A percentile compares a stretch with the other conserved stretches of the same genome.
These are phyloP conservation scores for Mesoclemmys tuberculata DNA, from an alignment of 2,113 vertebrate species.

Conservation along the genomic window DNA sequence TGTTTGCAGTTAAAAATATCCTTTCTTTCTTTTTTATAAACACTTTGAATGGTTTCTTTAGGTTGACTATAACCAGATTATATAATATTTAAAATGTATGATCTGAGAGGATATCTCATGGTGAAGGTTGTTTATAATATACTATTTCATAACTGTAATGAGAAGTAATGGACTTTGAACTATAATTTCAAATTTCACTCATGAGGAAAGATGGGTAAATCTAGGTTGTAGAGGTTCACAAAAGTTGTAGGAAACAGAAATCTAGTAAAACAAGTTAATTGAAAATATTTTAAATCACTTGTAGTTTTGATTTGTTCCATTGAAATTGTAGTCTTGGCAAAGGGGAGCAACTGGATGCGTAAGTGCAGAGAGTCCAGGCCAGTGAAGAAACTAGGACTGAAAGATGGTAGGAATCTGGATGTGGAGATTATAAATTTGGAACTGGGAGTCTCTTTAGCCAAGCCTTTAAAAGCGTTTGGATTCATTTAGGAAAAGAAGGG, in stretches of 20 bases:
- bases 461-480: neutral
- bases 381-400: neutral
- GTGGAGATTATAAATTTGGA: accelerated
- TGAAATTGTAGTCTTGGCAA: neutral
- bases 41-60: slow-evolving; percentile 26
- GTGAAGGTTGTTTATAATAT: neutral
- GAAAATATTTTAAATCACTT: neutral
- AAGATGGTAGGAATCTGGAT: neutral
- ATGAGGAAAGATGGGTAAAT: neutral
- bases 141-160: neutral
- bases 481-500: neutral
- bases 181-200: slow-evolving; percentile 31
- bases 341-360: accelerated
- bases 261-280: neutral
- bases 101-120: accelerated
- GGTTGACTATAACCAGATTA: neutral
- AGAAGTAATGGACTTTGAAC: neutral
- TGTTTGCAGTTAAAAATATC: slow-evolving; percentile 55
- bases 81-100: neutral
- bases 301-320: neutral
- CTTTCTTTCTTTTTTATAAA: neutral
- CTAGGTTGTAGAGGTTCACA: neutral
- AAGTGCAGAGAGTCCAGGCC: neutral
- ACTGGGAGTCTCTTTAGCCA: neutral
- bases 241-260: accelerated